Percentiles rank a stretch among this genome's conserved stretches.
These are phyloP conservation scores for Numenius arquata DNA, from an alignment of 2,113 vertebrate genomes.

Conservation along the genomic window DNA sequence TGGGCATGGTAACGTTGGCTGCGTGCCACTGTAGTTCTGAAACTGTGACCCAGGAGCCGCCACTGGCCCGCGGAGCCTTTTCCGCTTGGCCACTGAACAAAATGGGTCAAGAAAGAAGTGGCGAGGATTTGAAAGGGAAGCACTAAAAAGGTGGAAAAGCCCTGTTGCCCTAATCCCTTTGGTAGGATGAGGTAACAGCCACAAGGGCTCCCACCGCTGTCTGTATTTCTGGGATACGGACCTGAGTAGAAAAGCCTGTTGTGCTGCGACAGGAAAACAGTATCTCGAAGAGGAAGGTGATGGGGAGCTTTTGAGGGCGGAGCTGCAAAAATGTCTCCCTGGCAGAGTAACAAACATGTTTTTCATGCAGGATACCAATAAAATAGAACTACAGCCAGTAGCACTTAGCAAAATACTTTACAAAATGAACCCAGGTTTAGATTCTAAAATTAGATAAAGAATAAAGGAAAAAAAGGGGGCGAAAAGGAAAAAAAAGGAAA, in stretches of 20 bases:
- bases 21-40: background rate
- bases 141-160: background rate
- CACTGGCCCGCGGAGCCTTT: background rate
- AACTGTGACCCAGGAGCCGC: background rate
- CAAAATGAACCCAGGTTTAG: background rate
- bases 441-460: background rate
- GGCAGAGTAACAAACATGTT: background rate
- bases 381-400: background rate
- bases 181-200: background rate
- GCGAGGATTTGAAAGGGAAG: background rate
- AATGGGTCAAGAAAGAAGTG: background rate
- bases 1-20: background rate
- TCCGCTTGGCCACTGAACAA: background rate
- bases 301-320: background rate
- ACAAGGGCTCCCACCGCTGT: background rate
- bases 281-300: background rate
- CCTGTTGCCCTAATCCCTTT: background rate
- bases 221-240: background rate
- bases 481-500: too few species aligned
- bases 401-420: background rate
- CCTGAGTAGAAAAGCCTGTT: background rate
- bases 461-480: background rate
- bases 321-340: background rate
- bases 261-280: background rate
- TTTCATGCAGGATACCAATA: background rate